Percentiles rank a stretch among this genome's conserved stretches.
These are phyloP conservation scores for Cyphomyrus plagiostoma DNA, from an alignment of 2,113 vertebrate species.

Conservation along the genomic window DNA sequence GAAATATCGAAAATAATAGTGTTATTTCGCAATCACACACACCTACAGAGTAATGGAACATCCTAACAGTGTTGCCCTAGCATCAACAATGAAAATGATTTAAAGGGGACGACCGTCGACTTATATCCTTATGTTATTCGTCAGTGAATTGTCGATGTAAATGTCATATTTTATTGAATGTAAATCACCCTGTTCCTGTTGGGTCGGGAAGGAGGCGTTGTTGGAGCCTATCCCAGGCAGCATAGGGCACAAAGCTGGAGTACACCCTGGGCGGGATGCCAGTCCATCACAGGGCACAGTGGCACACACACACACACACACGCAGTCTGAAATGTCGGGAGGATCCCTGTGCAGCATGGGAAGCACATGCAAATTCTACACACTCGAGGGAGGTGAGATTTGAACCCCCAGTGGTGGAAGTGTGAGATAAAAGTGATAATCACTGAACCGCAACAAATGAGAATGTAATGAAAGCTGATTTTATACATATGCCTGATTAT, in stretches of 20 bases:
- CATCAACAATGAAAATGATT: background rate
- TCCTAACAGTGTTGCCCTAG: background rate
- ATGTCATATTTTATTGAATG: background rate
- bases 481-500: background rate
- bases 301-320: background rate
- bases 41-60: background rate
- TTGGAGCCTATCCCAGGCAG: background rate
- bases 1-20: background rate
- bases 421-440: background rate
- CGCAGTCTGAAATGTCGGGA: background rate
- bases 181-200: background rate
- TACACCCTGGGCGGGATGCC: background rate
- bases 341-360: background rate
- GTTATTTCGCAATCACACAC: conserved; percentile 11
- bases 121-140: background rate
- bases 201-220: background rate
- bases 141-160: background rate
- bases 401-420: background rate
- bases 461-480: background rate
- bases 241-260: background rate
- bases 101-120: background rate
- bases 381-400: background rate
- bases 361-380: background rate
- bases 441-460: background rate
- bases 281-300: background rate